Evolutionary conservation across 2,888 invertebrate genomes (phyloP), one percentile per base, ranked within the genome.

Genomic region (Eremobia ochroleuca): DNA sequence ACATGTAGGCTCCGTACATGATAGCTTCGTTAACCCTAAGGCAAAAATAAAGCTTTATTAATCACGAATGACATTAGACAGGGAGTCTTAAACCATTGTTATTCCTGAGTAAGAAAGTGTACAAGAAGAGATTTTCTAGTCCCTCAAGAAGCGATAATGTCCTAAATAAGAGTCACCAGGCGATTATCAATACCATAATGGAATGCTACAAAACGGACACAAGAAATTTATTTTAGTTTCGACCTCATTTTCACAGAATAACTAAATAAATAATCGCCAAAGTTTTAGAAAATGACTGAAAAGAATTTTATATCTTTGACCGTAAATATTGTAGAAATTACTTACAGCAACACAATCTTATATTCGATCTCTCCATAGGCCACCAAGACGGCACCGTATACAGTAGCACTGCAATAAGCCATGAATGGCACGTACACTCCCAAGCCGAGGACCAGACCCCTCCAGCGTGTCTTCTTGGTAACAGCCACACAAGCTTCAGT

Each of bases 1-100:
- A 92, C 98, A 98, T 98, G 97, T 98, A 98, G 0, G 98, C 98
- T 11, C 98, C 98, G 84, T 98, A 98, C 93, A 98, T 98, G 4
- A 98, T 94, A 0, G 98, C 98, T 92, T 98, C 98, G 13, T 98
- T 98, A 0, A 98, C 98, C 85, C 98, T 98, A 84, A 21, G 91
- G 88, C 21, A 58, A 25, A n/a, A 65, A 59, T 0, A 40, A 0
- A 43, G 18, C 0, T 61, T 49, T 4, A 49, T 40, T n/a, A n/a
- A n/a, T n/a, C n/a, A 18, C 21, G 4, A 37, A 21, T 46, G 31
- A 43, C n/a, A n/a, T n/a, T n/a, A n/a, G n/a, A 40, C 43, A 43
- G 43, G 15, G 43, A 43, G 43, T 43, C 43, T 43, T 43, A 43
- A 43, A 43, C 43, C 43, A 43, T 43, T 2, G 13, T 4, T 15